Conservation (phyloP, 2,797 vertebrate genomes). For the Myoxocephalus aenaeus region DNA sequence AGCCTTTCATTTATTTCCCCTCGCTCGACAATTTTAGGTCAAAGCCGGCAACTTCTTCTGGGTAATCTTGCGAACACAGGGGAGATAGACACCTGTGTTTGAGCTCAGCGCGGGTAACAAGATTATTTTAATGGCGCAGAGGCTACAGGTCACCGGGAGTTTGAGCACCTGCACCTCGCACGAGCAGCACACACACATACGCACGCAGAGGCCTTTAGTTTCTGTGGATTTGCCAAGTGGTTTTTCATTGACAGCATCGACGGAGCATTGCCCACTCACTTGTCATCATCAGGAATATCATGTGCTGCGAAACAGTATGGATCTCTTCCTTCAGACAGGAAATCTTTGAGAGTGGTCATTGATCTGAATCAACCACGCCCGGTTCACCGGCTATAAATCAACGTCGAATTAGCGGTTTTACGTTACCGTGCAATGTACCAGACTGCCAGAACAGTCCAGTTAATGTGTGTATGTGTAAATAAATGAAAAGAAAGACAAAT, state of each 20-base stretch:
- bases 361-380: slow-evolving; percentile 70
- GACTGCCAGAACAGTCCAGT: slow-evolving; percentile 3
- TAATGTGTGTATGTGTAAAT: slow-evolving; percentile 28
- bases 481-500: slow-evolving; percentile 19
- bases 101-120: slow-evolving; percentile 35
- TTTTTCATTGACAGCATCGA: slow-evolving; percentile 74
- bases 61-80: slow-evolving; percentile 50
- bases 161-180: slow-evolving; percentile 47
- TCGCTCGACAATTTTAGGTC: slow-evolving; percentile 29
- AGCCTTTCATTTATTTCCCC: slow-evolving; percentile 47
- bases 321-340: slow-evolving; percentile 72
- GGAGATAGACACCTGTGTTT: slow-evolving; percentile 57
- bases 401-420: slow-evolving; percentile 74
- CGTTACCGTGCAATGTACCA: slow-evolving; percentile 35
- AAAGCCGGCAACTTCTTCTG: slow-evolving; percentile 28
- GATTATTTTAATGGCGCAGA: slow-evolving; percentile 31
- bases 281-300: slow-evolving; percentile 81
- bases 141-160: slow-evolving; percentile 33
- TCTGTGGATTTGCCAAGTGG: slow-evolving; percentile 60
- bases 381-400: slow-evolving; percentile 74
- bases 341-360: slow-evolving; percentile 75
- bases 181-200: not conserved
- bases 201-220: slow-evolving; percentile 31
- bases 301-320: slow-evolving; percentile 74
- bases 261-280: slow-evolving; percentile 66